Evolutionary conservation across 1,140 invertebrate genomes (phyloP), one percentile per base, ranked within the genome.

Genomic region (Lutraria rhynchaena): DNA sequence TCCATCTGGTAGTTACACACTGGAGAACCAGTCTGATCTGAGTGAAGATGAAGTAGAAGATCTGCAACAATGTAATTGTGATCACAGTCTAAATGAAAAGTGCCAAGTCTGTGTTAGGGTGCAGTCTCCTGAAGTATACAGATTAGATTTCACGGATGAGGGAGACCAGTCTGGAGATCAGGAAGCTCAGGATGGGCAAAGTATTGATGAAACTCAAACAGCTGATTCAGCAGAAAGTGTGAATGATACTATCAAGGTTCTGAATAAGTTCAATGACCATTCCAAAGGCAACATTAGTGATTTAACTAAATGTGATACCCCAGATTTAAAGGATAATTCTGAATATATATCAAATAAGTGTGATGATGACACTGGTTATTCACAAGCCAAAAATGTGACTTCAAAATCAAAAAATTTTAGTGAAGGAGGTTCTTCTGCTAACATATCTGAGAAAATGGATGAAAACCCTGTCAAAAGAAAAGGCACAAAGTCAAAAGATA

Each of bases 91-190:
- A 37, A 63, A 77, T 77, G 74, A 77, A 29, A 77, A 77, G 61
- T 77, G 74, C 35, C 57, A 58, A 63, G 74, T 77, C 57, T 77
- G 74, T 77, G 74, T 77, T 22, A 65, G 76, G 31, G 76, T 80
- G 31, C 76, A 80, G 53, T 80, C 76, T 53, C 76, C 76, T 67
- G 76, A 80, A 24, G 65, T 80, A 31, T 80, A 80, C 76, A 80
- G 76, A 80, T 63, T 80, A n/a, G 76, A 80, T 70, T 80, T 80
- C 35, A 67, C 76, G 69, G 76, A 80, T 80, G 76, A 80, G 33
- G 76, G 76, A 13, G 76, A 80, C 61, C 76, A 80, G 76, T 69
- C 76, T 46, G 55, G 44, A 3, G 53, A 65, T 29, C 74, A 51
- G 60, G 63, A 67, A 17, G 37, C 37, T 41, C 5, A 41, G 15